These are phyloP conservation scores for Rattus norvegicus DNA, from an alignment of 2,113 vertebrate species.

Conservation along the genomic window DNA sequence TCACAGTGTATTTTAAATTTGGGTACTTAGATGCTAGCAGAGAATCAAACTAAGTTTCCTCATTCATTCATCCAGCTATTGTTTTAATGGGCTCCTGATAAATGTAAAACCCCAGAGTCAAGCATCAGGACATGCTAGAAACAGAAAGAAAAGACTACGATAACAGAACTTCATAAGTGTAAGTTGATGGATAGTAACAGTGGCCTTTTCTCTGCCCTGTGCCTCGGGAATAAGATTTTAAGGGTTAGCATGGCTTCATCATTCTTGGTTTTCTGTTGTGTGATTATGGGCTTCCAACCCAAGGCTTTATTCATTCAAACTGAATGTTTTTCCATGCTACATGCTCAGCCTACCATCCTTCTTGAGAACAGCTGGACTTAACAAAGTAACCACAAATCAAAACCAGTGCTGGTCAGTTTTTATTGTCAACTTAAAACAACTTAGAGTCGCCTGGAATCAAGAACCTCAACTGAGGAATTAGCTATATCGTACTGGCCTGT, in stretches of 20 bases:
- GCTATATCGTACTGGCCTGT: not conserved
- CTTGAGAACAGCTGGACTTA: not conserved
- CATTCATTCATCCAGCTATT: not conserved
- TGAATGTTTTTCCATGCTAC: not conserved
- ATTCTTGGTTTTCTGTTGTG: not conserved
- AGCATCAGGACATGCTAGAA: not conserved
- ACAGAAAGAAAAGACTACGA: not conserved
- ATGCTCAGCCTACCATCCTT: not conserved
- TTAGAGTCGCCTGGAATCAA: not conserved
- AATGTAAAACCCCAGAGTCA: not conserved
- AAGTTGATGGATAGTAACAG: not conserved
- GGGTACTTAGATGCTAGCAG: not conserved
- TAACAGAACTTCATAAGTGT: not conserved
- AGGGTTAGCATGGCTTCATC: not conserved
- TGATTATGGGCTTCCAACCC: not conserved
- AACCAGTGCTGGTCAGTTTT: not conserved
- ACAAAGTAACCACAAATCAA: not conserved
- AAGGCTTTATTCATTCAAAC: not conserved
- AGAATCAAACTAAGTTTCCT: not conserved
- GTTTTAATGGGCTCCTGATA: not conserved
- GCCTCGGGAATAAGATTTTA: not conserved
- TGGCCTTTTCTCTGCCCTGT: not conserved
- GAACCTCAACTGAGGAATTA: not conserved
- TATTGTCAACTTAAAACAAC: not conserved
- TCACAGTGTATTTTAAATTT: slow-evolving; percentile 10